Percentiles rank a stretch among this genome's conserved stretches.
Evolutionary conservation across 1,140 invertebrate species (phyloP).

Genomic region (Calycopis cecrops): DNA sequence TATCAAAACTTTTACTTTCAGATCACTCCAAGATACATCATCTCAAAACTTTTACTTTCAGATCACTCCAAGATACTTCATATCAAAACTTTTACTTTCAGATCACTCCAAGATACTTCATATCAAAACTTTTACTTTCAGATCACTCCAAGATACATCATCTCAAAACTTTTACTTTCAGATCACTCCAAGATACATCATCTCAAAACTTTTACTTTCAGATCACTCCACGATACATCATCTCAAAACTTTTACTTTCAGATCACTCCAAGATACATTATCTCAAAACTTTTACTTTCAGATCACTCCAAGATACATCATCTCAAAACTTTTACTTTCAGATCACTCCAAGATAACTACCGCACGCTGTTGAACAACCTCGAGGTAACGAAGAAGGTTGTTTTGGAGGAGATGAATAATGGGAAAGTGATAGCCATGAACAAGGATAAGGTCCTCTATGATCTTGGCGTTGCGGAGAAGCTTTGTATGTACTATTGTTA

Average conservation of each 20-base stretch:
- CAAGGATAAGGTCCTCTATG: conserved; percentile 76
- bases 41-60: too few species aligned
- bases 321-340: conserved; percentile 16
- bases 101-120: too few species aligned
- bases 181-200: too few species aligned
- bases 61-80: too few species aligned
- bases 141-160: too few species aligned
- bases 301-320: too few species aligned
- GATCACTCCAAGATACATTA: too few species aligned
- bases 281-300: too few species aligned
- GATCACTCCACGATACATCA: too few species aligned
- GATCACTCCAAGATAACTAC: conserved; percentile 71
- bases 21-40: too few species aligned
- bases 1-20: conserved; percentile 16
- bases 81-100: conserved; percentile 16
- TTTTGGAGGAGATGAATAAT: conserved; percentile 79
- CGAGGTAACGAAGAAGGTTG: conserved; percentile 78
- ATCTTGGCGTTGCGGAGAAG: conserved; percentile 69
- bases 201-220: too few species aligned
- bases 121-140: too few species aligned
- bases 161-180: conserved; percentile 16
- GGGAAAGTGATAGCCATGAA: conserved; percentile 79
- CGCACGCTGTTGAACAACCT: conserved; percentile 74
- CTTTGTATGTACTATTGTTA: conserved; percentile 41
- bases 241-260: conserved; percentile 16